A percentile compares a stretch with the other conserved stretches of the same genome.
These are phyloP conservation scores for Drosophila nasuta DNA, from an alignment of 1,140 invertebrate genomes.

Conservation along the genomic window DNA sequence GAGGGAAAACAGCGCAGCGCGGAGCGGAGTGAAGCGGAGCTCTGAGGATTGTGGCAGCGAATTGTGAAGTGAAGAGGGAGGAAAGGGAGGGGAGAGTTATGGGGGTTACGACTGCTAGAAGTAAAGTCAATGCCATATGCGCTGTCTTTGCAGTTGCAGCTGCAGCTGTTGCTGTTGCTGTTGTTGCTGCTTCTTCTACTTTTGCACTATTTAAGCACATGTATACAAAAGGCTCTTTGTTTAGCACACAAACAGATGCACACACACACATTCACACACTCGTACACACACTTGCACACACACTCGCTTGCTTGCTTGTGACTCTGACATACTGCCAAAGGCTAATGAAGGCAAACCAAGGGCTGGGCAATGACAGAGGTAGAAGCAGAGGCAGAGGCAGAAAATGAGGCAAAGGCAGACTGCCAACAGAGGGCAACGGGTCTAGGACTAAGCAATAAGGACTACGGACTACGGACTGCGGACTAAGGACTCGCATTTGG, in stretches of 20 bases:
- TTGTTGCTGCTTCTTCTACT: constrained; percentile 17
- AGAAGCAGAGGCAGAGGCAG: background rate
- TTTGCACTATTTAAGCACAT: constrained; percentile 32
- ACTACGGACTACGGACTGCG: background rate
- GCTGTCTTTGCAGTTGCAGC: constrained; percentile 19
- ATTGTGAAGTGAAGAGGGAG: background rate
- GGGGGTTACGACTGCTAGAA: constrained; percentile 8
- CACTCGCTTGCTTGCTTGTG: constrained; percentile 24
- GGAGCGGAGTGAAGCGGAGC: background rate
- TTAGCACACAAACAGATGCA: constrained; percentile 47
- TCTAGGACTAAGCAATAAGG: constrained; percentile 19
- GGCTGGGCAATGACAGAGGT: constrained; percentile 11
- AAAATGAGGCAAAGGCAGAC: too few relatives aligned
- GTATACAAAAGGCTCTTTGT: constrained; percentile 68
- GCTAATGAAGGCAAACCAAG: constrained; percentile 71
- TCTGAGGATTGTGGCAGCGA: background rate
- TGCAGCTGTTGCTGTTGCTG: background rate
- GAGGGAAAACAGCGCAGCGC: background rate
- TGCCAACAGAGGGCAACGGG: background rate
- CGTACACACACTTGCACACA: constrained; percentile 7
- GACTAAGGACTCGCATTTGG: constrained; percentile 37
- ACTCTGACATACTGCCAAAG: constrained; percentile 80
- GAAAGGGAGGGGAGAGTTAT: background rate
- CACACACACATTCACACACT: constrained; percentile 18
- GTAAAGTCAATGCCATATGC: constrained; percentile 76